A percentile compares a stretch with the other conserved stretches of the same genome.
These are phyloP conservation scores for Maylandia zebra DNA, from an alignment of 2,113 vertebrate genomes.

Conservation along the genomic window DNA sequence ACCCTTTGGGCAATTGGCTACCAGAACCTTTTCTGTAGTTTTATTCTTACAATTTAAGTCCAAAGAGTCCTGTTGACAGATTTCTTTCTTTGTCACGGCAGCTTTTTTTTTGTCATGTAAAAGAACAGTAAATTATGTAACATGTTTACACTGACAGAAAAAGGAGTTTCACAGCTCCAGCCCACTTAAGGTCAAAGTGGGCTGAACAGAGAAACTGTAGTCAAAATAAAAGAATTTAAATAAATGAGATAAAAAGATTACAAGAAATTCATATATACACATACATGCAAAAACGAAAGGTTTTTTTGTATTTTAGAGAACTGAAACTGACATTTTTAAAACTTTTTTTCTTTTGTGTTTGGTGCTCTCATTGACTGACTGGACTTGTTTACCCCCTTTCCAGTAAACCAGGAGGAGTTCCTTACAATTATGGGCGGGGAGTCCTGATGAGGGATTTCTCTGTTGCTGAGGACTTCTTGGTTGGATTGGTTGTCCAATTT, in stretches of 20 bases:
- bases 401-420: conserved; percentile 91
- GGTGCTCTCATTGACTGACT: background rate
- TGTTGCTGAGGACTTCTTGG: background rate
- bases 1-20: rapidly evolving
- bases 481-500: background rate
- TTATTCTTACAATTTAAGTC: background rate
- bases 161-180: background rate
- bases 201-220: background rate
- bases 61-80: background rate
- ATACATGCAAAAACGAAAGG: background rate
- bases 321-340: background rate
- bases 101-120: background rate
- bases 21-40: background rate
- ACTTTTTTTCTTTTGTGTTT: background rate
- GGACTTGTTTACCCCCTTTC: background rate
- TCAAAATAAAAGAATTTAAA: background rate
- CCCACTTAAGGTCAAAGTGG: background rate
- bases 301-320: background rate
- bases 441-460: conserved; percentile 64
- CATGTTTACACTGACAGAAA: background rate
- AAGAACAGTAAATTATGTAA: background rate
- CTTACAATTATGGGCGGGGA: conserved; percentile 93
- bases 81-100: background rate
- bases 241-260: background rate
- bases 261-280: background rate